Evolutionary conservation across 2,113 vertebrate genomes (phyloP).

Genomic region (Mohoua ochrocephala): DNA sequence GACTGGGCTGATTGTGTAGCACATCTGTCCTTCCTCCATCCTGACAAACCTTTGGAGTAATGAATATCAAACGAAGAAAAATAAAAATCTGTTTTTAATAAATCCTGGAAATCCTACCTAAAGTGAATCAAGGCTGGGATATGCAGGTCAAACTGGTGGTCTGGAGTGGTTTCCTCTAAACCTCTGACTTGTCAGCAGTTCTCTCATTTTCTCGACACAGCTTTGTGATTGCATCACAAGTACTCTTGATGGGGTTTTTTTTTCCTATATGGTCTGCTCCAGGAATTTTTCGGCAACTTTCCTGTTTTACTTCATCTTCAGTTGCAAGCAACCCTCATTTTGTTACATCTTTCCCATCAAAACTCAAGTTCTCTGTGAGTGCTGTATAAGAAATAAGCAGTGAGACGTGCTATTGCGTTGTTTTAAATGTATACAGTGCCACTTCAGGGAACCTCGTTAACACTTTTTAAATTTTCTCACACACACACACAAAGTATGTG

Average conservation of each 20-base stretch:
- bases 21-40: neutral
- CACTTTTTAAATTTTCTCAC: neutral
- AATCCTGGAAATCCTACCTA: neutral
- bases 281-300: neutral
- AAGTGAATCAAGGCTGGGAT: neutral
- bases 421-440: neutral
- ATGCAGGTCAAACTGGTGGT: neutral
- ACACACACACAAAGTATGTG: too few relatives aligned
- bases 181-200: neutral
- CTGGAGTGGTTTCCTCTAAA: neutral
- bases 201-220: neutral
- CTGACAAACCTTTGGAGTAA: neutral
- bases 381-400: neutral
- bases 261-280: neutral
- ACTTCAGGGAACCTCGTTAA: neutral
- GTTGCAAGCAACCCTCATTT: neutral
- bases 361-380: neutral
- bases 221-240: neutral
- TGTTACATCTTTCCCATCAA: neutral
- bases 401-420: fast-evolving
- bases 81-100: neutral
- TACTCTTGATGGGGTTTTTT: neutral
- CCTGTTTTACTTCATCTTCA: neutral
- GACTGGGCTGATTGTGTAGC: neutral
- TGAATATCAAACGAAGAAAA: neutral